Evolutionary conservation across 1,140 invertebrate genomes (phyloP).

Genomic region (Spodoptera litura): DNA sequence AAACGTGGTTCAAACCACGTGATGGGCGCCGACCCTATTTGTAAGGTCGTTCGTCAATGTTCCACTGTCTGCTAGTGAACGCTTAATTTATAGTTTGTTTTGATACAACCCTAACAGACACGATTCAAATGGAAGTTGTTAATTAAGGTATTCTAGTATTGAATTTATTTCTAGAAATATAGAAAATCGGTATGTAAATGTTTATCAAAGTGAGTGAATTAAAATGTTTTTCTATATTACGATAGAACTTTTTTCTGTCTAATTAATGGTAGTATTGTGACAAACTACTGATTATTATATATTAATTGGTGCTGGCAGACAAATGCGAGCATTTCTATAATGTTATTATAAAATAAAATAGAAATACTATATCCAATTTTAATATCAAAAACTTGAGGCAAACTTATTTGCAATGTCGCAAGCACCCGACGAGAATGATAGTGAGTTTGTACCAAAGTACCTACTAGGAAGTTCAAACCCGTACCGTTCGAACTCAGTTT

Average conservation of each 20-base stretch:
- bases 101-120: conserved; percentile 15
- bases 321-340: no score
- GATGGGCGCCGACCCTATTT: background rate
- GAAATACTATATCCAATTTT: background rate
- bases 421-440: conserved; percentile 26
- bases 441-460: no score
- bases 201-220: no score
- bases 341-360: no score
- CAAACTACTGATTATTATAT: no score
- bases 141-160: no score
- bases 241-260: no score
- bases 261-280: no score
- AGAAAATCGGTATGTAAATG: no score
- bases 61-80: conserved; percentile 2
- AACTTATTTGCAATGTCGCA: background rate
- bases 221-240: no score
- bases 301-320: no score
- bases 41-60: background rate
- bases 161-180: no score
- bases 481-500: conserved; percentile 26
- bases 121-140: conserved; percentile 1
- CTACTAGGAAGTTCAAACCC: background rate
- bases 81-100: conserved; percentile 33
- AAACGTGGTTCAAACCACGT: background rate
- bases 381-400: background rate